These are phyloP conservation scores for Laodelphax striatellus DNA, from an alignment of 1,140 invertebrate genomes.

Conservation along the genomic window DNA sequence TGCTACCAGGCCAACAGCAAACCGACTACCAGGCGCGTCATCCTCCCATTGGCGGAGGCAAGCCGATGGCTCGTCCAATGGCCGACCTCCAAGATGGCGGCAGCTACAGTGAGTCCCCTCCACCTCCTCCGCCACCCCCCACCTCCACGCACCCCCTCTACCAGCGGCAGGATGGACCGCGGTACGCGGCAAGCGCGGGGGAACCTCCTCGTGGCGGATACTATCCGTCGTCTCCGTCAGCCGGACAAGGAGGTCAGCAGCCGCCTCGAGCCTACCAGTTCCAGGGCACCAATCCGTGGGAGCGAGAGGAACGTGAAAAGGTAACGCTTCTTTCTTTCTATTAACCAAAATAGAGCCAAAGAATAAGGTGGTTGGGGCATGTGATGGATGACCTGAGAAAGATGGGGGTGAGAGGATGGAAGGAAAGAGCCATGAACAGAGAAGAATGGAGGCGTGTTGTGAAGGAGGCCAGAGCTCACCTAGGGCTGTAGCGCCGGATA, in stretches of 20 bases:
- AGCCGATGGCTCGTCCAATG: constrained; percentile 22
- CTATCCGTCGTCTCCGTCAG: constrained; percentile 38
- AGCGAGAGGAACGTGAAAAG: constrained; percentile 76
- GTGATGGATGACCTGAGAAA: no score
- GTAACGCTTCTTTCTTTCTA: constrained; percentile 29
- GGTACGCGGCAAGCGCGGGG: constrained; percentile 53
- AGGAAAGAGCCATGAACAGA: no score
- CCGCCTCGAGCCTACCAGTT: constrained; percentile 35
- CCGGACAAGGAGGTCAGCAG: constrained; percentile 28
- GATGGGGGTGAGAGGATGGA: no score
- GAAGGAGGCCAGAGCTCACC: no score
- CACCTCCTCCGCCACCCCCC: constrained; percentile 53
- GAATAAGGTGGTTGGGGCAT: no score
- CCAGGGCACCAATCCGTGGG: constrained; percentile 68
- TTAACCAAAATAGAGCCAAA: neutral
- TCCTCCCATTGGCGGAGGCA: neutral
- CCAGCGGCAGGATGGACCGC: constrained; percentile 23
- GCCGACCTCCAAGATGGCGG: constrained; percentile 22
- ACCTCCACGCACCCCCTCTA: constrained; percentile 60
- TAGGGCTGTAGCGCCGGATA: no score
- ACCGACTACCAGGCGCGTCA: constrained; percentile 2
- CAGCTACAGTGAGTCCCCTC: constrained; percentile 38
- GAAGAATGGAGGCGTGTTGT: no score
- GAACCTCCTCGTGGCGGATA: constrained; percentile 65
- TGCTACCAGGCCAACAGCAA: neutral